Percentiles rank a stretch among this genome's conserved stretches.
These are phyloP conservation scores for Streptopelia turtur DNA, from an alignment of 2,797 vertebrate species.

Conservation along the genomic window DNA sequence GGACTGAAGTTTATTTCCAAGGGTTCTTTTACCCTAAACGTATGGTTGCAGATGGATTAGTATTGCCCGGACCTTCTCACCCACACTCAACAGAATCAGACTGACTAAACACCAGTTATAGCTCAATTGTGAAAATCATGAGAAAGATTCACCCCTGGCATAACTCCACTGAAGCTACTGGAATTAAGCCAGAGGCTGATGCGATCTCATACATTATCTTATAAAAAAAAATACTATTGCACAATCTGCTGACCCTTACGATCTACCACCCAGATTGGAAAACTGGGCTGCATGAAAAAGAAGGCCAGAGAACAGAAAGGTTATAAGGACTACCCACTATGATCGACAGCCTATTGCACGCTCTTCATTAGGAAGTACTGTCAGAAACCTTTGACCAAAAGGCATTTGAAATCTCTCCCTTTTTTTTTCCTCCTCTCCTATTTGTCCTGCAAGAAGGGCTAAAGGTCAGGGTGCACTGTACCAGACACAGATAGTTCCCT, in stretches of 20 bases:
- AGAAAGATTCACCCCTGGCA: conserved; percentile 20
- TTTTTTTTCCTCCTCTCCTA: background rate
- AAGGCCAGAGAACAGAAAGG: background rate
- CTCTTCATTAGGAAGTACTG: background rate
- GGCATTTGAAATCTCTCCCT: background rate
- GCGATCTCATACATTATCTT: background rate
- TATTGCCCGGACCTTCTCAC: background rate
- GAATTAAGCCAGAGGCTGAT: conserved; percentile 7
- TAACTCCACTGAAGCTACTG: background rate
- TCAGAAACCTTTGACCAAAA: background rate
- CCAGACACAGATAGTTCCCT: background rate
- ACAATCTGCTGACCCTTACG: background rate
- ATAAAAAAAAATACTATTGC: background rate
- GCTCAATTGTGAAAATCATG: conserved; percentile 16
- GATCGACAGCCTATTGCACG: fast-evolving
- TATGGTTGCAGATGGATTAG: background rate
- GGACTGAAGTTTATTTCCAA: background rate
- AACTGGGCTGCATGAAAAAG: background rate
- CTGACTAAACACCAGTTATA: background rate
- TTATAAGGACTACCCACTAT: background rate
- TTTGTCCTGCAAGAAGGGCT: background rate
- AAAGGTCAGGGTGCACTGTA: background rate
- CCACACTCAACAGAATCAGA: background rate
- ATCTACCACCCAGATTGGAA: background rate
- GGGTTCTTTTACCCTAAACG: background rate